phyloP scores from a whole-genome alignment of 2,113 vertebrate genomes.

The Physeter macrocephalus region DNA sequence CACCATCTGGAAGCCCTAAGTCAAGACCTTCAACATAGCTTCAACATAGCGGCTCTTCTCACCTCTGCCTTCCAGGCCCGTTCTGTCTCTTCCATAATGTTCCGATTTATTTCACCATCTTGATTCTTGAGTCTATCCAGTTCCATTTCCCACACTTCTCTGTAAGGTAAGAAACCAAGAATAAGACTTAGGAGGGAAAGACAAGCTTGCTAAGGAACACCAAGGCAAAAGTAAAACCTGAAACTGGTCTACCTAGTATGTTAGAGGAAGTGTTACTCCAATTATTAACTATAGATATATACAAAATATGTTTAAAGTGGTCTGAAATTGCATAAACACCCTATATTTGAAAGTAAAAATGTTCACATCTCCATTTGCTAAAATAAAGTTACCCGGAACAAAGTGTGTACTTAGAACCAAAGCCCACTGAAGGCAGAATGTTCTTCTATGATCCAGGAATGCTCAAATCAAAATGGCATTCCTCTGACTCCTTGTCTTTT shows the following conservation, averaged over 20 bases:
- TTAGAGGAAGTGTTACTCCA: neutral
- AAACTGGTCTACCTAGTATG: neutral
- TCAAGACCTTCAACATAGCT: neutral
- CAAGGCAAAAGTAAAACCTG: neutral
- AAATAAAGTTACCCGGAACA: neutral
- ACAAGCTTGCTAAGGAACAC: neutral
- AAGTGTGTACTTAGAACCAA: neutral
- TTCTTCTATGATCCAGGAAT: neutral
- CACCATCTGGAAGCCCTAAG: neutral
- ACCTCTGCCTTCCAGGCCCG: constrained; percentile 85
- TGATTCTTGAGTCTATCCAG: constrained; percentile 84
- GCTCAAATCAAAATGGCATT: neutral
- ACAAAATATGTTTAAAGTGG: neutral
- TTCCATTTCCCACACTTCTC: constrained; percentile 86
- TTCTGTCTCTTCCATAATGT: constrained; percentile 82
- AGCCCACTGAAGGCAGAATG: neutral
- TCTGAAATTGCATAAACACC: neutral
- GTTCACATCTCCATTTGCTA: neutral
- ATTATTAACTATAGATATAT: neutral
- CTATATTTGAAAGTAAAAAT: neutral
- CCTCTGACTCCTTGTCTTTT: neutral
- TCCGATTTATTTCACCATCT: constrained; percentile 83
- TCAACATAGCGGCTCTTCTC: neutral
- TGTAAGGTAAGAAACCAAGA: constrained; percentile 50
- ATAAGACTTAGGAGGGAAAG: neutral